A percentile compares a stretch with the other conserved stretches of the same genome.
These are phyloP conservation scores for Eugnorisma glareosa DNA, from an alignment of 2,888 invertebrate species.

Conservation along the genomic window DNA sequence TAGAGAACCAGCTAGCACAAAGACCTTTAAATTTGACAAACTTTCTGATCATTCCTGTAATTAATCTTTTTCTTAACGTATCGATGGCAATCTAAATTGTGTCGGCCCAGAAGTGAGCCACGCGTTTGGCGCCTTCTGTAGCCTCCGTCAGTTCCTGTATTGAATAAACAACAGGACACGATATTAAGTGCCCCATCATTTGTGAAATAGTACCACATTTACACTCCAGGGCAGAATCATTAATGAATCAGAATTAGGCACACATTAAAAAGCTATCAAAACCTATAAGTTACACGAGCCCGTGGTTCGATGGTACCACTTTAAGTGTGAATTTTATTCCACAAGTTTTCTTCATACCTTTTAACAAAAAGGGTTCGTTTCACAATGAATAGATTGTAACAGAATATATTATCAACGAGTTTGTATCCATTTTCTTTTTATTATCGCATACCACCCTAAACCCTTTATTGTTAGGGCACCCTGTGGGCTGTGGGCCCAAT, in stretches of 20 bases:
- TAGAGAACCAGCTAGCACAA: not conserved
- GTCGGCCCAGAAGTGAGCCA: too few species aligned
- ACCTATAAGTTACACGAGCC: not conserved
- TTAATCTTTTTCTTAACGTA: not conserved
- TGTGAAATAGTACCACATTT: too few species aligned
- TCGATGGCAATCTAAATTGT: too few species aligned
- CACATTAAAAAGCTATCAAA: not conserved
- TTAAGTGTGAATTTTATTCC: not conserved
- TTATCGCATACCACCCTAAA: constrained; percentile 32
- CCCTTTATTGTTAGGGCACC: constrained; percentile 39
- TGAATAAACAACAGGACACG: too few species aligned
- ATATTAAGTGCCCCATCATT: too few species aligned
- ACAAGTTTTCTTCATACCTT: not conserved
- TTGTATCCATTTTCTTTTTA: constrained; percentile 46
- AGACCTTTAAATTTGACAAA: not conserved
- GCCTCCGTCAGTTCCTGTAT: too few species aligned
- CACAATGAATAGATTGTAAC: constrained; percentile 23
- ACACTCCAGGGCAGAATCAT: too few species aligned
- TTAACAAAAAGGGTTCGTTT: constrained; percentile 10
- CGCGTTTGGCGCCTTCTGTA: too few species aligned
- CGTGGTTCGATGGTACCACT: not conserved
- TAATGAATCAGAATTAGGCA: too few species aligned
- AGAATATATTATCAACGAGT: constrained; percentile 20
- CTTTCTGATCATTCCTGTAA: not conserved
- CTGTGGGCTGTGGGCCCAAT: constrained; percentile 38